Evolutionary conservation across 2,888 invertebrate genomes (phyloP).

Genomic region (Meteorus cinctellus): DNA sequence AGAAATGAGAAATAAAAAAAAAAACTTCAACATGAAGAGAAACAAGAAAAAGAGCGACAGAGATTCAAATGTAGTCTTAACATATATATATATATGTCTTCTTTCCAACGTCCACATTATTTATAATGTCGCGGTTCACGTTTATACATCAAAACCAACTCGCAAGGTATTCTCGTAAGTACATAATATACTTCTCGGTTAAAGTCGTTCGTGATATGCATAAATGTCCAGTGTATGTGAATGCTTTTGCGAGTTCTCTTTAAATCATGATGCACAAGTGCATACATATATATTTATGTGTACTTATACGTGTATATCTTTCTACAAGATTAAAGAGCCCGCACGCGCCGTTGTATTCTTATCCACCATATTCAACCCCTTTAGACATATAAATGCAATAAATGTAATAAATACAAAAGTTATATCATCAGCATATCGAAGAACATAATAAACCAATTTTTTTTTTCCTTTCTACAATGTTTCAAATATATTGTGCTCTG

Average conservation of each 20-base stretch:
- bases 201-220: constrained; percentile 28
- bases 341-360: background rate
- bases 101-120: constrained; percentile 21
- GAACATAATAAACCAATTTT: background rate
- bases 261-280: constrained; percentile 26
- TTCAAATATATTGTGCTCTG: background rate
- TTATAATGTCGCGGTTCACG: constrained; percentile 29
- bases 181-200: background rate
- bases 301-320: background rate
- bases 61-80: constrained; percentile 11
- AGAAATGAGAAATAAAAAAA: background rate
- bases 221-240: constrained; percentile 17
- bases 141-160: constrained; percentile 12
- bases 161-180: constrained; percentile 13
- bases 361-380: background rate
- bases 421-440: background rate
- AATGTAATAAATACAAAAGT: background rate
- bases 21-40: background rate
- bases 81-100: background rate
- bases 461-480: background rate
- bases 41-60: background rate
- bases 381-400: background rate
- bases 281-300: background rate
- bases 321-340: background rate
- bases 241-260: background rate